phyloP scores from a whole-genome alignment of 2,797 vertebrate species.

The Alosa sapidissima region DNA sequence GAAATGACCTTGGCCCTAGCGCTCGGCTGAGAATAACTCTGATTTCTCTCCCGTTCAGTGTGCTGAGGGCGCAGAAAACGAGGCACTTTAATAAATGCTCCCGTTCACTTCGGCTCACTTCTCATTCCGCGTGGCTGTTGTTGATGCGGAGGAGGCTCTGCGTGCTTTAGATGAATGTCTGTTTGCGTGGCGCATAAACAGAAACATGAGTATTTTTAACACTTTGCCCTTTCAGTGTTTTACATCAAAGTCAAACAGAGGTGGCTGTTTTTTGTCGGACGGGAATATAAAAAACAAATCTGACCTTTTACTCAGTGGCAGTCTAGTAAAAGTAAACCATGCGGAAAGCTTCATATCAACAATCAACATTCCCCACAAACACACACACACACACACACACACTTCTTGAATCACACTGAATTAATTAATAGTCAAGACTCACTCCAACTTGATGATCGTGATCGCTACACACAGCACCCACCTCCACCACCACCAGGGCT shows the following conservation, averaged over 20 bases:
- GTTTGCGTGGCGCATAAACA: neutral
- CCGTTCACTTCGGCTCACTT: neutral
- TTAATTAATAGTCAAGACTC: constrained; percentile 15
- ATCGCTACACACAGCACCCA: constrained; percentile 9
- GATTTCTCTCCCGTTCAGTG: constrained; percentile 24
- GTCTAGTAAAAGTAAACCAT: constrained; percentile 23
- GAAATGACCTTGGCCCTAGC: constrained; percentile 82
- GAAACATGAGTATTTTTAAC: constrained; percentile 15
- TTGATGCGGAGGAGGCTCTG: neutral
- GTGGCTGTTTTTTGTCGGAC: neutral
- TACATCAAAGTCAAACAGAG: constrained; percentile 18
- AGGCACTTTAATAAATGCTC: constrained; percentile 13
- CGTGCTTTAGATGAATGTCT: neutral
- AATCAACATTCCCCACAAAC: neutral
- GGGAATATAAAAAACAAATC: neutral
- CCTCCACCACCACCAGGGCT: constrained; percentile 4
- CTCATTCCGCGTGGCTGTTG: neutral
- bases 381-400: constrained; percentile 1
- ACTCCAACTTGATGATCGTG: neutral
- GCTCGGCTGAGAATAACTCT: constrained; percentile 79
- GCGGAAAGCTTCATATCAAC: neutral
- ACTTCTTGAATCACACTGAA: neutral
- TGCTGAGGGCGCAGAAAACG: constrained; percentile 3
- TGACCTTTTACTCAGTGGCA: constrained; percentile 18
- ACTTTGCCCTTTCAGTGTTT: constrained; percentile 7